A percentile compares a stretch with the other conserved stretches of the same genome.
phyloP scores from a whole-genome alignment of 1,140 invertebrate genomes.

The Dreissena polymorpha region DNA sequence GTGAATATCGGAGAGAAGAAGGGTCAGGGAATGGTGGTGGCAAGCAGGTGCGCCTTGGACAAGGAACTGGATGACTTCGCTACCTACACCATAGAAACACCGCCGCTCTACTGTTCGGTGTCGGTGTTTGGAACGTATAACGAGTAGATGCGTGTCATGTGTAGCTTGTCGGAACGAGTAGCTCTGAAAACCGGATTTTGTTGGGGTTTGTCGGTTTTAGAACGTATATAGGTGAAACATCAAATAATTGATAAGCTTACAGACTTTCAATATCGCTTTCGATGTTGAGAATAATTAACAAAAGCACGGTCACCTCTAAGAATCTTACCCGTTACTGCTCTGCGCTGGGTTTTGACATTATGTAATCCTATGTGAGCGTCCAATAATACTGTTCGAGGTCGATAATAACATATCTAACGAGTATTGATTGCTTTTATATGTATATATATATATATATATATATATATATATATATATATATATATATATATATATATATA shows the following conservation, averaged over 20 bases:
- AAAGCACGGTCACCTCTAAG: too few relatives aligned
- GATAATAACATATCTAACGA: too few relatives aligned
- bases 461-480: too few relatives aligned
- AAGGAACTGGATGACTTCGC: slow-evolving; percentile 71
- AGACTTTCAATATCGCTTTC: background rate
- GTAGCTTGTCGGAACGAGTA: slow-evolving; percentile 68
- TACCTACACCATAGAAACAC: slow-evolving; percentile 68
- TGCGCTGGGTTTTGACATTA: too few relatives aligned
- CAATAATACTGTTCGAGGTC: too few relatives aligned
- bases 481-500: too few relatives aligned
- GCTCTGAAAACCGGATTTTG: too few relatives aligned
- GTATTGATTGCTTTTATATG: too few relatives aligned
- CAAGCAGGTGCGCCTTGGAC: slow-evolving; percentile 75
- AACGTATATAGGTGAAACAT: background rate
- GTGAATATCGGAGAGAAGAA: slow-evolving; percentile 72
- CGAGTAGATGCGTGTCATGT: slow-evolving; percentile 54
- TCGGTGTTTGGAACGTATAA: slow-evolving; percentile 54
- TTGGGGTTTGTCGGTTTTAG: background rate
- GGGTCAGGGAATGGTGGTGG: slow-evolving; percentile 64
- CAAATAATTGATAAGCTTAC: slow-evolving; percentile 27
- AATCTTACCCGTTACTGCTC: too few relatives aligned
- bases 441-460: too few relatives aligned
- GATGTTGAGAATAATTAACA: too few relatives aligned
- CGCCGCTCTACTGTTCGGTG: slow-evolving; percentile 69
- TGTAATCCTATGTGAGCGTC: too few relatives aligned